Evolutionary conservation across 2,797 vertebrate genomes (phyloP), one percentile per base, ranked within the genome.

Genomic region (Eulemur coronatus): DNA sequence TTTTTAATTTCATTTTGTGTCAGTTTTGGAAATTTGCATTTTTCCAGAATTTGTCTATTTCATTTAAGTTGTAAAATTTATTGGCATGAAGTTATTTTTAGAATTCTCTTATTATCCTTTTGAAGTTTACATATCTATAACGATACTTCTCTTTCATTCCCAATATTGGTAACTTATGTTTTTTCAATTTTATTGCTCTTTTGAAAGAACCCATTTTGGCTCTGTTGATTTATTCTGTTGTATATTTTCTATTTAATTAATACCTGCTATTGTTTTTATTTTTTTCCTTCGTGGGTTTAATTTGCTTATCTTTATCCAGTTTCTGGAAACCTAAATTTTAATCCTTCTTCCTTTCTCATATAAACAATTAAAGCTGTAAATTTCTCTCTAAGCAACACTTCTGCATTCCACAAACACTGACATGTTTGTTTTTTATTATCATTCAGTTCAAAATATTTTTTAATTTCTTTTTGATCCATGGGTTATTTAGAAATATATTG

Each of bases 401-500:
- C 78, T 94, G 30, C 13, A 79, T 48, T 17, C 67, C 63, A 41
- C 38, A 78, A 92, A 92, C 78, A 20, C 38, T 79, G 17, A 69
- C 30, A 41, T 9, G 7, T 94, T 93, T 91, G n/a, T 46, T 84
- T 93, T 93, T 75, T 65, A 73, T 89, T 55, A 94, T 79, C 55
- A 92, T 72, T 84, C 20, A 91, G 46, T 41, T 75, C n/a, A 90
- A 91, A 85, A 75, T 52, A 87, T 26, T 86, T 84, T 80, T 61
- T 48, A 75, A 22, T 82, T 82, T 76, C 59, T 18, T 92, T 87
- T 81, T 75, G 57, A 86, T 46, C 33, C 26, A 48, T 15, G 46
- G 7, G 3, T 91, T 91, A 72, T 73, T 86, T 22, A 84, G 65
- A 93, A 93, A 85, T 41, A 72, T 8, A 52, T 1, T 46, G 33